These are phyloP conservation scores for Amniataba percoides DNA, from an alignment of 2,797 vertebrate genomes.

Conservation along the genomic window DNA sequence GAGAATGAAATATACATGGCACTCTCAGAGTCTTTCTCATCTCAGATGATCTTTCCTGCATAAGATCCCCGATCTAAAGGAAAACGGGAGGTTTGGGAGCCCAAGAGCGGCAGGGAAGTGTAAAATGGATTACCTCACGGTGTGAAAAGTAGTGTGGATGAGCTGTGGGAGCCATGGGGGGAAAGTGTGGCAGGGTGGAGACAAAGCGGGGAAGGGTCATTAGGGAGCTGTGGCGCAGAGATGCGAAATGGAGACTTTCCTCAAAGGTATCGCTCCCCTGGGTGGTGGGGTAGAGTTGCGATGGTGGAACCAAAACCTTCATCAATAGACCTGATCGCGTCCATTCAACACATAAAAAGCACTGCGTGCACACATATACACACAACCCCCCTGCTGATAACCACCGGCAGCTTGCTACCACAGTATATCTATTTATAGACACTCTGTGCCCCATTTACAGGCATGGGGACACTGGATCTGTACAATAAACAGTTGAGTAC, in stretches of 20 bases:
- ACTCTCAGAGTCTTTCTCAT: conserved; percentile 59
- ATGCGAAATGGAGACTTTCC: conserved; percentile 68
- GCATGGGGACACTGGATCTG: conserved; percentile 66
- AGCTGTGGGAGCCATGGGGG: conserved; percentile 59
- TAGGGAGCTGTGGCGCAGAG: conserved; percentile 49
- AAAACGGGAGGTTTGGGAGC: neutral
- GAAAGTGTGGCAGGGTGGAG: conserved; percentile 46
- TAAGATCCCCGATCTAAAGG: neutral
- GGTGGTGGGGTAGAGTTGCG: conserved; percentile 33
- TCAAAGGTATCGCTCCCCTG: conserved; percentile 51
- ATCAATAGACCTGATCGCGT: conserved; percentile 66
- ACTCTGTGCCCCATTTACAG: conserved; percentile 74
- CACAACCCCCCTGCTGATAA: conserved; percentile 35
- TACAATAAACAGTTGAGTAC: conserved; percentile 57
- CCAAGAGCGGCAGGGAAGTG: conserved; percentile 51
- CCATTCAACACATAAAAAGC: conserved; percentile 47
- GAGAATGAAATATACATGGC: conserved; percentile 74
- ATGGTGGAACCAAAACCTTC: conserved; percentile 45
- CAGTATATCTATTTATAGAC: conserved; percentile 77
- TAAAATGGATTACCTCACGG: conserved; percentile 73
- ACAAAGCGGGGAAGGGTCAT: conserved; percentile 50
- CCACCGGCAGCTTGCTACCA: conserved; percentile 53
- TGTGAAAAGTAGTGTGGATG: conserved; percentile 58
- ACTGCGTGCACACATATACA: neutral
- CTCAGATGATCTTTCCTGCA: conserved; percentile 7